Base-by-base conservation (phyloP, 1,140 invertebrate species). In the Pseudomyrmex concolor region DNA sequence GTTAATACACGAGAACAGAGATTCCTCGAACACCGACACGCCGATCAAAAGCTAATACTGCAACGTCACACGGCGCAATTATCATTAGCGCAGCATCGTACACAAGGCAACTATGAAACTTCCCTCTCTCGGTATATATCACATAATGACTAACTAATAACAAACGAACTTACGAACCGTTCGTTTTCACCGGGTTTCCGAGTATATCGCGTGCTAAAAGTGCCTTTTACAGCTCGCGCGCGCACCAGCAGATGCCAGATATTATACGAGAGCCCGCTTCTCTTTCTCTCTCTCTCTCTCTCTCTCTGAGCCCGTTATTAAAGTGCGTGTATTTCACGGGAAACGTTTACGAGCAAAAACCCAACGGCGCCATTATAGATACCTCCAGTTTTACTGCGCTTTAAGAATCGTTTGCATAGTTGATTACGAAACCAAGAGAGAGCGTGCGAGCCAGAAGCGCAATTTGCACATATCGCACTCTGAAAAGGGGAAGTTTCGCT, bases 311-410 rank as follows among this genome's bases (percentile, higher is more conserved):
- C 19, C 60, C 81, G 81, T 87, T 89, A 86, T 87, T 85, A 83
- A 80, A 34, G 34, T 34, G 82, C 70, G 83, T 70, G 66, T 90
- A 90, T 87, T 90, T 90, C 89, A 90, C 54, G 17, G 73, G 83
- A 88, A 87, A 86, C 89, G 51, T 91, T 91, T 91, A 91, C 89
- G 90, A 91, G 90, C 90, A 90, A 91, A 90, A 91, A 90, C 60
- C 12, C 22, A 80, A 78, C 51, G 70, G 62, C 59, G 84, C 80
- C 84, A 86, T 86, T 87, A 84, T 87, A 77, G 68, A 83, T 63
- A 70, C 83, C 25, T 68, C 83, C 84, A 89, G 83, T 89, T 88
- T 91, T 89, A 88, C 73, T 70, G 84, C 66, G 73, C 76, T 51
- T 34, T 78, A 70, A 86, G 63, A 81, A 86, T 91, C 89, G 90